phyloP scores from a whole-genome alignment of 2,797 vertebrate species.

The Sarcoramphus papa region DNA sequence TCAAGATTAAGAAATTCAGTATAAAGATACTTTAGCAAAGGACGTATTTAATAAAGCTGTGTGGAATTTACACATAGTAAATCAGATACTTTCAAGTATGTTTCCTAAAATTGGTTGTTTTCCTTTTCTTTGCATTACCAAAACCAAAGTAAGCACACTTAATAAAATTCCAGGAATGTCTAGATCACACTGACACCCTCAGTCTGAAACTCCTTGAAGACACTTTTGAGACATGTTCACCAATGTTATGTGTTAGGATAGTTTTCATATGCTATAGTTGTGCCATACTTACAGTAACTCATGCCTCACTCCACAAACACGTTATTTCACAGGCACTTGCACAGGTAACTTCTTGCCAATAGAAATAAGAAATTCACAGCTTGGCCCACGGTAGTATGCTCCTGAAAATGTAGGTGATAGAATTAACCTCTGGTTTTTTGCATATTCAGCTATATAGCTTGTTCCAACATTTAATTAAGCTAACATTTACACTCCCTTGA shows the following conservation, averaged over 20 bases:
- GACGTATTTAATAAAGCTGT: conserved; percentile 23
- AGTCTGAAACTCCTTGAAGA: not conserved
- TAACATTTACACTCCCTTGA: not conserved
- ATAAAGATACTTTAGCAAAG: conserved; percentile 18
- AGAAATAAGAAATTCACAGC: not conserved
- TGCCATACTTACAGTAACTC: not conserved
- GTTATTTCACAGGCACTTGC: not conserved
- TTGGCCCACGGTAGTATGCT: not conserved
- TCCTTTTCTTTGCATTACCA: not conserved
- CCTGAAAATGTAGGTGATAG: not conserved
- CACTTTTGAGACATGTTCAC: not conserved
- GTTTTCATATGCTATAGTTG: not conserved
- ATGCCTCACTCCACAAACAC: not conserved
- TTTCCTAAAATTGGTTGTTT: conserved; percentile 8
- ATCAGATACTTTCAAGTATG: not conserved
- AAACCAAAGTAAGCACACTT: not conserved
- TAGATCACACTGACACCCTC: not conserved
- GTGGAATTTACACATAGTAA: conserved; percentile 1
- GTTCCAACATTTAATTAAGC: not conserved
- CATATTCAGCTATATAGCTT: not conserved
- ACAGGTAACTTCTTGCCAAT: not conserved
- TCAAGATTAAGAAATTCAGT: conserved; percentile 29
- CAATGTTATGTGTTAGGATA: not conserved
- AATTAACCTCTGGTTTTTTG: not conserved
- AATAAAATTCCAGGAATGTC: not conserved